Conservation (phyloP, 2,888 invertebrate species). For the Lithophane ornitopus region DNA sequence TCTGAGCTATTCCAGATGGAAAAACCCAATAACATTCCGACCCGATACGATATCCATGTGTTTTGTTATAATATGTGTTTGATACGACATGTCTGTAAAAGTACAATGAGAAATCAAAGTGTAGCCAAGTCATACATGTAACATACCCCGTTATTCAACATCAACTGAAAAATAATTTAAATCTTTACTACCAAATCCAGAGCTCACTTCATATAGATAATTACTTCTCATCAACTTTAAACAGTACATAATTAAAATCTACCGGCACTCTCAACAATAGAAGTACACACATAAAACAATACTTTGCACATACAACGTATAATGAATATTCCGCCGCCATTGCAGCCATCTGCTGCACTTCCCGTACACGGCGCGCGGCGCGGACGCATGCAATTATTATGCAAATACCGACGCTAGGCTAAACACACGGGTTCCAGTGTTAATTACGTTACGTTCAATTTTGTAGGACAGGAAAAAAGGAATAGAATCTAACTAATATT, state of each 20-base stretch:
- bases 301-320: conserved; percentile 6
- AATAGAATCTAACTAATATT: neutral
- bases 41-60: too few relatives aligned
- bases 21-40: too few relatives aligned
- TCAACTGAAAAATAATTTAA: neutral
- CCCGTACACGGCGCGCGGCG: conserved; percentile 63
- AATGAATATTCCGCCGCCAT: conserved; percentile 20
- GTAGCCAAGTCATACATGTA: too few relatives aligned
- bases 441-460: conserved; percentile 16
- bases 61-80: too few relatives aligned
- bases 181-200: too few relatives aligned
- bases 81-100: too few relatives aligned
- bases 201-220: neutral
- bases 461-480: neutral
- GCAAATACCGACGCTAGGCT: conserved; percentile 59
- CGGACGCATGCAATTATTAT: conserved; percentile 72
- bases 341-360: conserved; percentile 65
- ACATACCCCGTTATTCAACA: neutral
- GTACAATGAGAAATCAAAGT: too few relatives aligned
- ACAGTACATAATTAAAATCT: conserved; percentile 11
- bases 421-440: conserved; percentile 10
- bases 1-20: too few relatives aligned
- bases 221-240: neutral
- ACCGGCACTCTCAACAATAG: conserved; percentile 15
- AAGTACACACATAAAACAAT: conserved; percentile 42